Evolutionary conservation across 2,797 vertebrate species (phyloP), one percentile per base, ranked within the genome.

Genomic region (Buphagus erythrorhynchus): DNA sequence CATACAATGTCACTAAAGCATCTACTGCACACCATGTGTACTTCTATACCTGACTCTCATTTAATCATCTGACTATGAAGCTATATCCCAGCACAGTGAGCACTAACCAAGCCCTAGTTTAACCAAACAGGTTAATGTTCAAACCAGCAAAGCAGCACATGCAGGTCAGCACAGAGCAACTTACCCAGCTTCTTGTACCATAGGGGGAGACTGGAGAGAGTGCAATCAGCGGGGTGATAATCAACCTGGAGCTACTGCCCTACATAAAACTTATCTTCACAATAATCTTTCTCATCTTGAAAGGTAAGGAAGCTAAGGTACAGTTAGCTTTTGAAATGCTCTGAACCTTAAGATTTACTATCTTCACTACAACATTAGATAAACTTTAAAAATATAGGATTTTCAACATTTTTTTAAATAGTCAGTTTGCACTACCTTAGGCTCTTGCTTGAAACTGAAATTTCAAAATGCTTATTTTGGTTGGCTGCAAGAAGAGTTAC

Each of bases 141-240:
- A 83, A 91, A 74, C 62, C 65, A 79, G 71, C 0, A 0, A 66
- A 73, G 74, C 0, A 0, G 52, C 63, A 58, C 31, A 36, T 0
- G 31, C 20, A 14, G 54, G 25, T 62, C 80, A 79, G 83, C 16
- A 51, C 33, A 35, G 13, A 57, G 52, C 36, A 86, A 71, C 69
- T 45, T 5, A 1, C 21, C 35, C 28, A 21, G 54, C 13, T 88
- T 68, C 74, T 54, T 51, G 36, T 29, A 55, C 2, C 11, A 19
- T 20, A 62, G 0, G 1, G 52, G 13, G 13, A 57, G 26, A 67
- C 40, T 17, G 16, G 25, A 55, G 38, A 68, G 46, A 73, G 22
- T 0, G 2, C 10, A 59, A 55, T 4, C 22, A 63, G 49, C 14
- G 63, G 45, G 59, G 78, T 16, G 11, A 35, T 13, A 21, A 45